Evolutionary conservation across 2,797 vertebrate genomes (phyloP).

Genomic region (Erpetoichthys calabaricus): DNA sequence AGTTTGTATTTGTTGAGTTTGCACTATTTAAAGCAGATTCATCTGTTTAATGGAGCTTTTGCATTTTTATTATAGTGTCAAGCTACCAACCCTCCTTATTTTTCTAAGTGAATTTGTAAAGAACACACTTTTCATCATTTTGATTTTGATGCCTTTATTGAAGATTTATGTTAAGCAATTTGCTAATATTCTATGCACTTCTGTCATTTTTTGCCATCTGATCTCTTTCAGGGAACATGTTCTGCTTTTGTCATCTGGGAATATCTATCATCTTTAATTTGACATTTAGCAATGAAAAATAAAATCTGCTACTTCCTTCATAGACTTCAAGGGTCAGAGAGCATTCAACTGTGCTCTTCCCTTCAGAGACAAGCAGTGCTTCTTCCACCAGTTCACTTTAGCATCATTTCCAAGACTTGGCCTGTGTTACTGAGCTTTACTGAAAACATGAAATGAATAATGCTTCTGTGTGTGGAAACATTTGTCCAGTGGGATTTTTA

Average conservation of each 20-base stretch:
- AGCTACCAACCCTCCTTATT: too few relatives aligned
- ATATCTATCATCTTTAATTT: slow-evolving; percentile 3
- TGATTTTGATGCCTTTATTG: too few relatives aligned
- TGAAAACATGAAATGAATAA: too few relatives aligned
- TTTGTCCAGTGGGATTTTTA: not conserved
- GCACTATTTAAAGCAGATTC: too few relatives aligned
- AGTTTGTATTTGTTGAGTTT: too few relatives aligned
- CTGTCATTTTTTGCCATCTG: too few relatives aligned
- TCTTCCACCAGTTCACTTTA: not conserved
- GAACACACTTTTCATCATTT: too few relatives aligned
- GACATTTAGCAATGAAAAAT: slow-evolving; percentile 6
- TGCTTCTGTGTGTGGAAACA: not conserved
- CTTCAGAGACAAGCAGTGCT: not conserved
- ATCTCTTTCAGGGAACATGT: not conserved
- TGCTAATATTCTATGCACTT: too few relatives aligned
- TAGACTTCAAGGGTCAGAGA: slow-evolving; percentile 1
- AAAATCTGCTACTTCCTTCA: slow-evolving; percentile 7
- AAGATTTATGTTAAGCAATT: too few relatives aligned
- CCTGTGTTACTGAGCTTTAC: not conserved
- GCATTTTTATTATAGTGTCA: too few relatives aligned
- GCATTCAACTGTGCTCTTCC: not conserved
- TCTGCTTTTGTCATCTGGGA: not conserved
- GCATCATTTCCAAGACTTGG: not conserved
- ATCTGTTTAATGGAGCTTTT: too few relatives aligned
- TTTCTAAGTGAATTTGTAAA: too few relatives aligned